Percentiles rank a stretch among this genome's conserved stretches.
Conservation (phyloP, 30 jellyfish, hydroid and myxozoan species). For the Calvadosia cruxmelitensis region DNA sequence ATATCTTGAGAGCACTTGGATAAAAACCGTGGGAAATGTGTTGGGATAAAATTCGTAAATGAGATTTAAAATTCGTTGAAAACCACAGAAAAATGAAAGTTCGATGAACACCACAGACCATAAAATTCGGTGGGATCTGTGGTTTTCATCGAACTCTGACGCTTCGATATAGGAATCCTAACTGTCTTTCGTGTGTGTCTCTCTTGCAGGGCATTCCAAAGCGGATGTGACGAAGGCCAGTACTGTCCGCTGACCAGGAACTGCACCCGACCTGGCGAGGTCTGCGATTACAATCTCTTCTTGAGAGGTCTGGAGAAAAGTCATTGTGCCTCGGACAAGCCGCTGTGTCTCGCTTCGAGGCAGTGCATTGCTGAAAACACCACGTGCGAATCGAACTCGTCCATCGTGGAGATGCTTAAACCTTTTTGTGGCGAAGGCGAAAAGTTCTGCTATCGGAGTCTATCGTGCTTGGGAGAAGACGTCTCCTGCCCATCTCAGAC, state of each 20-base stretch:
- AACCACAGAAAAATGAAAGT: too few relatives aligned
- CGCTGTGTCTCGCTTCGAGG: not conserved
- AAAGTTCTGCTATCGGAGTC: not conserved
- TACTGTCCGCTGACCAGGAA: not conserved
- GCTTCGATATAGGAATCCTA: too few relatives aligned
- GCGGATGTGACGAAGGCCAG: not conserved
- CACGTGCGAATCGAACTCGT: not conserved
- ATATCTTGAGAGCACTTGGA: too few relatives aligned
- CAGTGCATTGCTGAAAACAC: not conserved
- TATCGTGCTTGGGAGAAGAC: not conserved
- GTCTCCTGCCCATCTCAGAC: not conserved
- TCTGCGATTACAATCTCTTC: not conserved
- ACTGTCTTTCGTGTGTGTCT: too few relatives aligned
- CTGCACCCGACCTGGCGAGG: not conserved
- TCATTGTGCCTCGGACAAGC: not conserved
- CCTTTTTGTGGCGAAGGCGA: not conserved
- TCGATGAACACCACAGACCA: too few relatives aligned
- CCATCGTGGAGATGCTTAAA: not conserved
- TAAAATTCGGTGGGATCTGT: too few relatives aligned
- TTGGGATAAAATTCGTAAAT: too few relatives aligned
- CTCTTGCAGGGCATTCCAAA: not conserved
- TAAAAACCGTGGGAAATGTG: too few relatives aligned
- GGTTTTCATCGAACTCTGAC: too few relatives aligned
- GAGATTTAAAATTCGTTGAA: too few relatives aligned
- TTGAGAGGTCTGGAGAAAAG: not conserved